Evolutionary conservation across 2,888 invertebrate species (phyloP).

Genomic region (Zeuzera pyrina): DNA sequence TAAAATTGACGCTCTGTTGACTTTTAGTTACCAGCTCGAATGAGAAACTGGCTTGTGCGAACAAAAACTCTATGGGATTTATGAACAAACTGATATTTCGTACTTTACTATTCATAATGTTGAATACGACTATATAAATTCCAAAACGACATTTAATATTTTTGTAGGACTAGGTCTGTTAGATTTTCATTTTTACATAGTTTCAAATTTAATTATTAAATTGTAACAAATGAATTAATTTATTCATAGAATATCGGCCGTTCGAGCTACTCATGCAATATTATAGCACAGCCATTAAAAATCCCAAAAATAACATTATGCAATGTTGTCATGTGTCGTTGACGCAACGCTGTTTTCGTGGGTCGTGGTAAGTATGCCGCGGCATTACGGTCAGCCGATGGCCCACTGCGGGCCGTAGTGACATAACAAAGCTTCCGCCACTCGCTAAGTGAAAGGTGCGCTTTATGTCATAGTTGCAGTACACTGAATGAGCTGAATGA

Average conservation of each 20-base stretch:
- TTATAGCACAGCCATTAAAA: conserved; percentile 19
- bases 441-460: conserved; percentile 44
- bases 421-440: conserved; percentile 67
- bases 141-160: too few species aligned
- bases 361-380: conserved; percentile 66
- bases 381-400: conserved; percentile 64
- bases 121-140: too few species aligned
- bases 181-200: too few species aligned
- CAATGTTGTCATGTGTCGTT: conserved; percentile 53
- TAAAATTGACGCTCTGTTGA: conserved; percentile 17
- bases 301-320: conserved; percentile 39
- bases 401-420: conserved; percentile 49
- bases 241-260: too few species aligned
- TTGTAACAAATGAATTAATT: too few species aligned
- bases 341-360: conserved; percentile 66
- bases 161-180: too few species aligned
- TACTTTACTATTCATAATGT: too few species aligned
- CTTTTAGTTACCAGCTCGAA: conserved; percentile 8
- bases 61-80: not conserved
- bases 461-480: conserved; percentile 41
- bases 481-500: too few species aligned
- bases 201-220: too few species aligned
- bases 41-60: not conserved
- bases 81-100: too few species aligned
- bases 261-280: conserved; percentile 1